Evolutionary conservation across 2,113 vertebrate genomes (phyloP).

Genomic region (Cynopterus brachyotis): DNA sequence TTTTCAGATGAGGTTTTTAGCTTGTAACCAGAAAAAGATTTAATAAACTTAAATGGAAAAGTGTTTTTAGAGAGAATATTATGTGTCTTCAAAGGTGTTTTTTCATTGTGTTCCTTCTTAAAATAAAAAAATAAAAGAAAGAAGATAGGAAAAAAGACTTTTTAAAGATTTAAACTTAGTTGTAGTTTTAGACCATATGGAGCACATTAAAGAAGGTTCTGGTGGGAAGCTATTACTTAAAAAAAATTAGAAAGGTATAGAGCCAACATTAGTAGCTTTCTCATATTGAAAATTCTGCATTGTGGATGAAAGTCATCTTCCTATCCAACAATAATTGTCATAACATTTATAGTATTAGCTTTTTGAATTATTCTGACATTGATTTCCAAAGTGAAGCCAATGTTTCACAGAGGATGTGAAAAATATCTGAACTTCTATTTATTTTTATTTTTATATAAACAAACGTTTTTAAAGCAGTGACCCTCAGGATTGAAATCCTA

Average conservation of each 20-base stretch:
- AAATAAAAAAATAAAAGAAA: background rate
- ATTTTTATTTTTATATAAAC: background rate
- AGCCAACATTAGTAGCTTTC: background rate
- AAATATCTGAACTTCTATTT: background rate
- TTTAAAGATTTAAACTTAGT: background rate
- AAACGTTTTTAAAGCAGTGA: background rate
- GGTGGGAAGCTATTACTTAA: background rate
- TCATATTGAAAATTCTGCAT: background rate
- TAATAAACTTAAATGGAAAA: background rate
- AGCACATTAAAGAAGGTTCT: background rate
- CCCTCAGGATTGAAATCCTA: background rate
- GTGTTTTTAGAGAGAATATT: background rate
- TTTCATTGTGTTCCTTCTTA: background rate
- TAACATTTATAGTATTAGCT: background rate
- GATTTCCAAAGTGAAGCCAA: background rate
- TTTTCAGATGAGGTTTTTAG: background rate
- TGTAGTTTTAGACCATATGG: background rate
- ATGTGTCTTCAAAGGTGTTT: background rate
- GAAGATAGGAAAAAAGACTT: background rate
- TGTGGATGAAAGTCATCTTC: background rate
- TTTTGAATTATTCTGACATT: background rate
- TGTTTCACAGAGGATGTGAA: background rate
- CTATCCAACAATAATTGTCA: background rate
- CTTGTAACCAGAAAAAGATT: background rate
- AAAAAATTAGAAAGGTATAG: background rate